Evolutionary conservation across 2,113 vertebrate genomes (phyloP).

Genomic region (Accipiter virgatus): DNA sequence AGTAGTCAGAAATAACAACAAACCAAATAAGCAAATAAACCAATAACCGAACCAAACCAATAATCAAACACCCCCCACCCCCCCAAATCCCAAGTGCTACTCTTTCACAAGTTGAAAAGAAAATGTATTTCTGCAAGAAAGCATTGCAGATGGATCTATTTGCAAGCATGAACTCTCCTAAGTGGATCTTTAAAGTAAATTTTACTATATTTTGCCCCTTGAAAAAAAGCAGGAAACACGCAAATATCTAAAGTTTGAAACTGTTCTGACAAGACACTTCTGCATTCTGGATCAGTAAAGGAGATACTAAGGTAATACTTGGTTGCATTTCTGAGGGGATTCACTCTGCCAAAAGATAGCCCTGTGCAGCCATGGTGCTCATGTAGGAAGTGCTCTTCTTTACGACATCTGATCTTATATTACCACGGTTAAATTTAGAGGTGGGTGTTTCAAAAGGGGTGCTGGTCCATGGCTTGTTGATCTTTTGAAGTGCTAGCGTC

Average conservation of each 20-base stretch:
- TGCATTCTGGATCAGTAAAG: background rate
- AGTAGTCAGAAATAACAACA: background rate
- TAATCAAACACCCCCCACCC: background rate
- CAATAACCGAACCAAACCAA: background rate
- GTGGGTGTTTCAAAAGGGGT: background rate
- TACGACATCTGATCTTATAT: background rate
- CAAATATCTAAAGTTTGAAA: background rate
- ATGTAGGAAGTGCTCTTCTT: background rate
- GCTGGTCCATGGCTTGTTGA: background rate
- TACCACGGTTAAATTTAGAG: background rate
- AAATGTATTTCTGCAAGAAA: background rate
- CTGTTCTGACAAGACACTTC: background rate
- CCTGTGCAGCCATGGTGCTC: background rate
- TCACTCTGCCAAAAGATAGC: background rate
- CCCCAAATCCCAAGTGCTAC: background rate
- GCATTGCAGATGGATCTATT: background rate
- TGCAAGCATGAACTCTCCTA: background rate
- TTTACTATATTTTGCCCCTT: background rate
- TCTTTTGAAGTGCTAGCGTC: background rate
- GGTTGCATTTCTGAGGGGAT: background rate
- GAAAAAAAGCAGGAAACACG: background rate
- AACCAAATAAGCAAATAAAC: background rate
- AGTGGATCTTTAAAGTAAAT: background rate
- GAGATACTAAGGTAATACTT: background rate
- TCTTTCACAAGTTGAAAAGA: background rate